phyloP scores from a whole-genome alignment of 2,888 invertebrate genomes.

The Euphydryas editha region DNA sequence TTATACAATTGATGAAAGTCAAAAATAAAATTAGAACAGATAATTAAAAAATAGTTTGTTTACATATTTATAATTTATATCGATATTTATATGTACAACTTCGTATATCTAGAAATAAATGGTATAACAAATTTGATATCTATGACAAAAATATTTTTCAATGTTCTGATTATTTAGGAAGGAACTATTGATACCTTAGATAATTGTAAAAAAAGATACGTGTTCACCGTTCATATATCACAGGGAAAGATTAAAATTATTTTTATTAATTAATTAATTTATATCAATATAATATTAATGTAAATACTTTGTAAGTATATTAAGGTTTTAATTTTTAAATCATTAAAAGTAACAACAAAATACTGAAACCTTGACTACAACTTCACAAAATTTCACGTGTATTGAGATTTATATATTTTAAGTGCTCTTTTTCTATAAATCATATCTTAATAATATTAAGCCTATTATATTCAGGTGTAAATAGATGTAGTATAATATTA shows the following conservation, averaged over 20 bases:
- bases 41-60: neutral
- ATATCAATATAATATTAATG: no score
- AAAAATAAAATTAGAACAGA: neutral
- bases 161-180: neutral
- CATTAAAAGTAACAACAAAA: no score
- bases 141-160: no score
- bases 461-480: no score
- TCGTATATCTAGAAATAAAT: neutral
- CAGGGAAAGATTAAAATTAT: conserved; percentile 4
- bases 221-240: conserved; percentile 12
- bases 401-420: no score
- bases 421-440: no score
- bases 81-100: conserved; percentile 3
- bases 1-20: neutral
- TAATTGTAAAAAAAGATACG: neutral
- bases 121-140: neutral
- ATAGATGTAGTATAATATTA: no score
- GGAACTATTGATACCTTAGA: conserved; percentile 2
- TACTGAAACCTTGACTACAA: no score
- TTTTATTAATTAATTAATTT: conserved; percentile 3
- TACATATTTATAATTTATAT: neutral
- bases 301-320: no score
- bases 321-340: no score
- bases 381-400: no score
- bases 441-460: no score